These are phyloP conservation scores for Pelobates fuscus DNA, from an alignment of 2,113 vertebrate genomes.

Conservation along the genomic window DNA sequence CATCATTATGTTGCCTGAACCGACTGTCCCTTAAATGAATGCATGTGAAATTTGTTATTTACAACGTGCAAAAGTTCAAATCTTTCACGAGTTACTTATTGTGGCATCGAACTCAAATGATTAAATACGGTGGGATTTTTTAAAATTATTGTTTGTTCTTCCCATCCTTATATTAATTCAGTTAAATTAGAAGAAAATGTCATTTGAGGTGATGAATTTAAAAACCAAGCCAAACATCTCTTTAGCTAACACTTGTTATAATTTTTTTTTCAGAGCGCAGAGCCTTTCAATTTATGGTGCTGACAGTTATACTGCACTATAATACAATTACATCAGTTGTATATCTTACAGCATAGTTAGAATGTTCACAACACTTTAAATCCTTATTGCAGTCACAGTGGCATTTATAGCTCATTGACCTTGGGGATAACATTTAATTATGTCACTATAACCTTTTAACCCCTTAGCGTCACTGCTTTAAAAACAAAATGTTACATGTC, in stretches of 20 bases:
- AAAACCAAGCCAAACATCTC: slow-evolving; percentile 11
- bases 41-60: too few species aligned
- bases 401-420: slow-evolving; percentile 51
- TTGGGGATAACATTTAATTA: slow-evolving; percentile 49
- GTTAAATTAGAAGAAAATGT: slow-evolving; percentile 3
- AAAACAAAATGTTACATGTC: slow-evolving; percentile 9
- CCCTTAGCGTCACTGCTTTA: slow-evolving; percentile 16
- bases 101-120: background rate
- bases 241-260: slow-evolving; percentile 33
- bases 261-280: slow-evolving; percentile 15
- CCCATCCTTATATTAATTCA: slow-evolving; percentile 3
- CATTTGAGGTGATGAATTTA: slow-evolving; percentile 35
- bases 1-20: background rate
- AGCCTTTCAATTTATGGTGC: slow-evolving; percentile 30
- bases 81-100: background rate
- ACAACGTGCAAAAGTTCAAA: too few species aligned
- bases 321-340: slow-evolving; percentile 51
- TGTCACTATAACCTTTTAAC: slow-evolving; percentile 50
- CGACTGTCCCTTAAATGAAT: background rate
- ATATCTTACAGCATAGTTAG: slow-evolving; percentile 47
- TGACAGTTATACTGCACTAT: slow-evolving; percentile 46
- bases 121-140: background rate
- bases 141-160: background rate
- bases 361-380: slow-evolving; percentile 47
- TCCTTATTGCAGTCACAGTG: slow-evolving; percentile 46